Conservation (phyloP, 2,797 vertebrate species). For the Epinephelus coioides region DNA sequence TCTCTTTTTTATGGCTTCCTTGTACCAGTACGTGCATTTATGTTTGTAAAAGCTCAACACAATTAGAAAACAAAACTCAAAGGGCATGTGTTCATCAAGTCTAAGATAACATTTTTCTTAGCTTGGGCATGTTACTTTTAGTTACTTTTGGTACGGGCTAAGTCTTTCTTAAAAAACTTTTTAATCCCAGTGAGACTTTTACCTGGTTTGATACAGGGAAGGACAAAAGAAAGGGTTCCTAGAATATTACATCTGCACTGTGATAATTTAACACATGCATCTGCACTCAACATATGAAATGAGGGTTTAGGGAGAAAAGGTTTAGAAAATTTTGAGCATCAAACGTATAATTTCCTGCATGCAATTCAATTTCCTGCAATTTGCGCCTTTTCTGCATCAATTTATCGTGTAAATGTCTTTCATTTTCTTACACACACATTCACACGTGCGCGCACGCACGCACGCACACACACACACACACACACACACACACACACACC, state of each 20-base stretch:
- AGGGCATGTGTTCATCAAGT: neutral
- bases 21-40: neutral
- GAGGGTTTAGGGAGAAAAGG: too few species aligned
- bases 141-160: too few species aligned
- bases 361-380: too few species aligned
- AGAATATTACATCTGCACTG: slow-evolving; percentile 1
- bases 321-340: too few species aligned
- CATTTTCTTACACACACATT: too few species aligned
- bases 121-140: neutral
- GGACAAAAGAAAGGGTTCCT: neutral
- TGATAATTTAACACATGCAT: neutral
- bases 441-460: too few species aligned
- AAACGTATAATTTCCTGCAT: too few species aligned
- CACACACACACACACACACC: too few species aligned
- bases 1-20: slow-evolving; percentile 3
- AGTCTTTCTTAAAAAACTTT: neutral
- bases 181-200: neutral
- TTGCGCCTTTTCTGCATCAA: too few species aligned
- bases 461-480: too few species aligned
- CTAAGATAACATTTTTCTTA: neutral
- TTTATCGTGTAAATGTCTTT: too few species aligned
- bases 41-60: neutral
- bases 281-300: too few species aligned
- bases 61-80: neutral
- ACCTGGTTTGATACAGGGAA: neutral